These are phyloP conservation scores for Peucedramus taeniatus DNA, from an alignment of 2,113 vertebrate genomes.

Conservation along the genomic window DNA sequence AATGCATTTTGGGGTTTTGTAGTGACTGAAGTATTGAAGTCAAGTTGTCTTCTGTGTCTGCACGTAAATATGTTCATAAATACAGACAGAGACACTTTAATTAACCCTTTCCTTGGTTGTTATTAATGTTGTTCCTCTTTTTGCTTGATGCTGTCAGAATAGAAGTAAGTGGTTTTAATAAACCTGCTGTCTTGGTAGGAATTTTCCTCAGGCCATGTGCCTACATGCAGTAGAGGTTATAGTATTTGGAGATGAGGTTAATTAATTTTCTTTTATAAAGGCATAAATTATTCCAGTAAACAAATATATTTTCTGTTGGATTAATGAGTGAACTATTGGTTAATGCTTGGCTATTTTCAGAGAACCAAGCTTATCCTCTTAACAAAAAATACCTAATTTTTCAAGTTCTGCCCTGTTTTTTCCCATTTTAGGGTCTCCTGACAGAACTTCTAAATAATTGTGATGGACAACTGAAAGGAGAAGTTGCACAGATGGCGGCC, in stretches of 20 bases:
- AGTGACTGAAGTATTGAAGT: not conserved
- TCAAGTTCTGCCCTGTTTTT: not conserved
- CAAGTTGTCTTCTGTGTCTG: not conserved
- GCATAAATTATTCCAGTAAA: not conserved
- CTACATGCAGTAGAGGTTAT: not conserved
- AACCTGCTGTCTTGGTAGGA: not conserved
- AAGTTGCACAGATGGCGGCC: constrained; percentile 92
- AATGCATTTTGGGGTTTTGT: not conserved
- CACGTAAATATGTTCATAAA: not conserved
- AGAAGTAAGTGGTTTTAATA: not conserved
- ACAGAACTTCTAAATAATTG: constrained; percentile 91
- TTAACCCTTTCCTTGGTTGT: not conserved
- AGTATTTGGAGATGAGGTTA: not conserved
- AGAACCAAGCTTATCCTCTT: not conserved
- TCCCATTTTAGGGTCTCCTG: constrained; percentile 80
- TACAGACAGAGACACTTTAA: not conserved
- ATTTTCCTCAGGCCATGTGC: not conserved
- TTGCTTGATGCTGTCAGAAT: not conserved
- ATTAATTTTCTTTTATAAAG: not conserved
- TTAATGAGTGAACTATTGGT: not conserved
- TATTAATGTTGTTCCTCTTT: not conserved
- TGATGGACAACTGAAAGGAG: constrained; percentile 93
- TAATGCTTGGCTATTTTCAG: not conserved
- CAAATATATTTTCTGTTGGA: not conserved
- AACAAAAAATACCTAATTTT: not conserved